These are phyloP conservation scores for Cataglyphis cursor DNA, from an alignment of 2,888 invertebrate species.

Conservation along the genomic window DNA sequence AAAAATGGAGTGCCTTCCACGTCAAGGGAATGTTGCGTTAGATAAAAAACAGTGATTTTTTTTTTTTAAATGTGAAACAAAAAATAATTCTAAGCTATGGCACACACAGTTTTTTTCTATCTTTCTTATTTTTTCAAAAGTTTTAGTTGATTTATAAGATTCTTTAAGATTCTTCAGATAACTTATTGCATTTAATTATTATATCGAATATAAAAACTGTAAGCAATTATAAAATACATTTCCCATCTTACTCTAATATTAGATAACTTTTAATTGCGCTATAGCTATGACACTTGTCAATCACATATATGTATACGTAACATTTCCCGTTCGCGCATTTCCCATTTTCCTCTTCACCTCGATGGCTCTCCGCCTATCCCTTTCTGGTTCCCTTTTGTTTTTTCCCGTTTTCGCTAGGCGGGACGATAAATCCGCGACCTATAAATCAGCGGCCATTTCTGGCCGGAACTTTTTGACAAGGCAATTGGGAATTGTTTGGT, in stretches of 20 bases:
- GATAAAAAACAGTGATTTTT: constrained; percentile 11
- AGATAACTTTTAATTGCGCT: not conserved
- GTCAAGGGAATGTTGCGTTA: constrained; percentile 21
- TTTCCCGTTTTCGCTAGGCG: constrained; percentile 69
- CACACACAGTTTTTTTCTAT: not conserved
- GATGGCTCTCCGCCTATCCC: constrained; percentile 26
- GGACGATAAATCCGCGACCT: constrained; percentile 78
- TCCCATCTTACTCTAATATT: not conserved
- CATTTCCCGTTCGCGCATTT: constrained; percentile 17
- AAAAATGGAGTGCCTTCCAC: constrained; percentile 34
- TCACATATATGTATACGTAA: not conserved
- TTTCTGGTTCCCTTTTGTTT: constrained; percentile 70
- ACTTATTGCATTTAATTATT: not conserved
- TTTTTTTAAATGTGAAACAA: not conserved
- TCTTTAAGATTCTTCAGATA: not conserved
- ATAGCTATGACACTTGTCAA: constrained; percentile 30
- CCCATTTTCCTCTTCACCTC: constrained; percentile 40
- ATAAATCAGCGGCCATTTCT: constrained; percentile 84
- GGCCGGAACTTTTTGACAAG: constrained; percentile 84
- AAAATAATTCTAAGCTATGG: not conserved
- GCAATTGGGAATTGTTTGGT: constrained; percentile 85
- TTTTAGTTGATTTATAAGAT: not conserved
- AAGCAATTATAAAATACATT: not conserved
- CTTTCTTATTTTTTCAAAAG: not conserved
- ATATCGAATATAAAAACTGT: not conserved